phyloP scores from a whole-genome alignment of 2,797 vertebrate genomes.

The Sebastes vulpes region DNA sequence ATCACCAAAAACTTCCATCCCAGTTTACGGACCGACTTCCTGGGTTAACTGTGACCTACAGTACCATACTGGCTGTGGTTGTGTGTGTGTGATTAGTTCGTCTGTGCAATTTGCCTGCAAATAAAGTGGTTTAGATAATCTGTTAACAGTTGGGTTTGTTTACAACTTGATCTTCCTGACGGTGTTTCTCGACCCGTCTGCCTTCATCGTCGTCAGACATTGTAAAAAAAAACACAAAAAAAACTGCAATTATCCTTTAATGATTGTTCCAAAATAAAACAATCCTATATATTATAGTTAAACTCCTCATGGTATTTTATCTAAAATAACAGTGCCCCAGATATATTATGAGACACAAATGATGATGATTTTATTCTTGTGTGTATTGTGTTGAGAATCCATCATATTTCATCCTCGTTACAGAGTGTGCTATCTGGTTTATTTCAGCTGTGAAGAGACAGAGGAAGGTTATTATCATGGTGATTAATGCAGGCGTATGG shows the following conservation, averaged over 20 bases:
- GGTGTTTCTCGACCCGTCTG: not conserved
- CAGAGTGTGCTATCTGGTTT: slow-evolving; percentile 50
- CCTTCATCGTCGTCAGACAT: not conserved
- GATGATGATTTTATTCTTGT: slow-evolving; percentile 54
- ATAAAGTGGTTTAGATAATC: not conserved
- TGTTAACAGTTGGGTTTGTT: not conserved
- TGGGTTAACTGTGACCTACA: not conserved
- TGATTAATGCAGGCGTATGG: slow-evolving; percentile 76
- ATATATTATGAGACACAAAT: slow-evolving; percentile 42
- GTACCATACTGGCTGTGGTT: not conserved
- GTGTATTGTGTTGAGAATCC: slow-evolving; percentile 31
- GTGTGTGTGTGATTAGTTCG: not conserved
- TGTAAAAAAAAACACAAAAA: not conserved
- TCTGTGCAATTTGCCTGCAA: not conserved
- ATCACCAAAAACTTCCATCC: not conserved
- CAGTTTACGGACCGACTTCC: not conserved
- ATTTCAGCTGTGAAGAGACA: slow-evolving; percentile 57
- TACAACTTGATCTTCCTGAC: not conserved
- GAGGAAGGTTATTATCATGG: slow-evolving; percentile 74
- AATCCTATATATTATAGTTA: slow-evolving; percentile 7
- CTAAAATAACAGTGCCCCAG: slow-evolving; percentile 7
- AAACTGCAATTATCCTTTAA: slow-evolving; percentile 20
- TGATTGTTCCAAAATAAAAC: slow-evolving; percentile 14
- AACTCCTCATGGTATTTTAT: slow-evolving; percentile 15
- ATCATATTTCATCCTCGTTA: slow-evolving; percentile 51